Evolutionary conservation across 2,113 vertebrate species (phyloP).

Genomic region (Sclerurus mexicanus): DNA sequence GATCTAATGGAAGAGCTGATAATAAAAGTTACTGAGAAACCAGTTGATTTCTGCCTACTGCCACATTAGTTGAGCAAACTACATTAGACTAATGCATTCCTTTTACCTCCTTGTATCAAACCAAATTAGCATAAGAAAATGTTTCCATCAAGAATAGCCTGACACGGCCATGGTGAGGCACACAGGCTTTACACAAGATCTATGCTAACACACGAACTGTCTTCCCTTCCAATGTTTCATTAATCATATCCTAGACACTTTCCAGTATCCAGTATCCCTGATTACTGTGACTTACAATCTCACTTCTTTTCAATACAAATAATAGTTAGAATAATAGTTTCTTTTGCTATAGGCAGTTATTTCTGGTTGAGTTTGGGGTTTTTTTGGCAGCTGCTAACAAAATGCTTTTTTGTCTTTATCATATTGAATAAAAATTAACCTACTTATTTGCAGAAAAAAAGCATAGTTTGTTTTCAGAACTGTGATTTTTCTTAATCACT

Average conservation of each 20-base stretch:
- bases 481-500: background rate
- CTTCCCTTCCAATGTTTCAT: constrained; percentile 56
- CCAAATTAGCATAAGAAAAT: constrained; percentile 44
- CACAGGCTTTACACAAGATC: background rate
- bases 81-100: constrained; percentile 40
- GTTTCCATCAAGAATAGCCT: constrained; percentile 18
- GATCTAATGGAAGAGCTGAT: constrained; percentile 37
- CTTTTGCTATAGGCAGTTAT: background rate
- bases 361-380: fast-evolving
- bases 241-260: constrained; percentile 37
- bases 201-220: background rate
- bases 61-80: constrained; percentile 38
- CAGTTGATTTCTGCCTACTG: constrained; percentile 32
- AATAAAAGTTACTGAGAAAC: constrained; percentile 59
- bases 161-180: background rate
- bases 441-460: background rate
- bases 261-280: constrained; percentile 34
- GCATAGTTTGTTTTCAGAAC: background rate
- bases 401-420: background rate
- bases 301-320: background rate
- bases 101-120: background rate
- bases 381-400: background rate
- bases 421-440: background rate
- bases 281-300: background rate
- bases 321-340: background rate